Evolutionary conservation across 2,888 invertebrate genomes (phyloP).

Genomic region (Apamea epomidion): DNA sequence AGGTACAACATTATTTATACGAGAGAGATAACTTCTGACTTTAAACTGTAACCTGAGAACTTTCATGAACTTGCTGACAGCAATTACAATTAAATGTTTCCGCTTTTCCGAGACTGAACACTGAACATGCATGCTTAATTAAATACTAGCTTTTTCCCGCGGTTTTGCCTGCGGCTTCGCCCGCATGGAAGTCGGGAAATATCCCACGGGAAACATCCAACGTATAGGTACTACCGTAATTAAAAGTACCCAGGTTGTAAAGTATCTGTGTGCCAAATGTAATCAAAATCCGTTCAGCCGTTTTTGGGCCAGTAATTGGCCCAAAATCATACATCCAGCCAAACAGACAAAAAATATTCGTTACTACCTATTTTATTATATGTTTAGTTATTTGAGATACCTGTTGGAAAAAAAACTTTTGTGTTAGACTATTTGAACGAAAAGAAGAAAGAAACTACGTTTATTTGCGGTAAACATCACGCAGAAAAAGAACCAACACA

Average conservation of each 20-base stretch:
- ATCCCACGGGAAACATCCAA: neutral
- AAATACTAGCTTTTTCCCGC: neutral
- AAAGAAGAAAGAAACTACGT: no score
- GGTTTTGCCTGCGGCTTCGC: neutral
- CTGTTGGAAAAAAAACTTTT: neutral
- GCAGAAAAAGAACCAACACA: no score
- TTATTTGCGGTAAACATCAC: no score
- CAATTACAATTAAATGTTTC: constrained; percentile 42
- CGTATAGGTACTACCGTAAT: neutral
- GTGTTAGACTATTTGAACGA: neutral
- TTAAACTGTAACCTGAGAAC: constrained; percentile 37
- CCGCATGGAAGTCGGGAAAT: neutral
- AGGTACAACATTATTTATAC: constrained; percentile 42
- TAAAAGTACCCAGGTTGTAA: neutral
- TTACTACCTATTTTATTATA: no score
- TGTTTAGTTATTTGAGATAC: neutral
- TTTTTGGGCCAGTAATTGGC: neutral
- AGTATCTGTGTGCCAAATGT: neutral
- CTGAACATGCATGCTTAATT: neutral
- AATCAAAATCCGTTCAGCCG: neutral
- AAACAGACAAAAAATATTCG: no score
- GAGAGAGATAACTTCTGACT: constrained; percentile 54
- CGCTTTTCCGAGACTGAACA: constrained; percentile 19
- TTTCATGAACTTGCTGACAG: constrained; percentile 40
- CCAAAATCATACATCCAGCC: neutral